phyloP scores from a whole-genome alignment of 2,797 vertebrate species.

The Crenuchus spilurus region DNA sequence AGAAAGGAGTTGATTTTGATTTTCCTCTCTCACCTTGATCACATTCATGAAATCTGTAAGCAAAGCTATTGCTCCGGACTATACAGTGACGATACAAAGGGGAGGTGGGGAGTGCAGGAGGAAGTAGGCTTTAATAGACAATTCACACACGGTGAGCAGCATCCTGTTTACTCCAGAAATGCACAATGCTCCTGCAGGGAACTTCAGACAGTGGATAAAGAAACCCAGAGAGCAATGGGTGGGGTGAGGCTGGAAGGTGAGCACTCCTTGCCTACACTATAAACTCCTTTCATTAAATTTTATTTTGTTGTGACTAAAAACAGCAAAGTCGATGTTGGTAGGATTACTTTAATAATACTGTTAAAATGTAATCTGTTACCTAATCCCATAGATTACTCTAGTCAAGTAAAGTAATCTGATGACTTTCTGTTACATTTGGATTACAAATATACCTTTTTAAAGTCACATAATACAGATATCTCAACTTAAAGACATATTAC shows the following conservation, averaged over 20 bases:
- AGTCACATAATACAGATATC: no score
- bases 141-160: conserved; percentile 2
- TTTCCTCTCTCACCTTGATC: background rate
- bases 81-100: background rate
- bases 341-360: no score
- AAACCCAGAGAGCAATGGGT: background rate
- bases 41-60: background rate
- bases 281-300: background rate
- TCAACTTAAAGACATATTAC: no score
- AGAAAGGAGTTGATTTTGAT: background rate
- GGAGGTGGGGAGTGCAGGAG: background rate
- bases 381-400: no score
- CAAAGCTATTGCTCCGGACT: background rate
- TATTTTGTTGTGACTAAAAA: no score
- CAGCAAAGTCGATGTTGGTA: no score
- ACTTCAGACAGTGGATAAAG: conserved; percentile 13
- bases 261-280: background rate
- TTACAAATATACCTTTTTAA: no score
- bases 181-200: background rate
- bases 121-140: background rate
- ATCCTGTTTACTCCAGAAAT: conserved; percentile 24
- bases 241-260: background rate
- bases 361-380: no score
- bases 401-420: no score
- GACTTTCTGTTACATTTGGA: no score